Base-by-base conservation (phyloP, 2,797 vertebrate genomes). In the Sitta carolinensis region DNA sequence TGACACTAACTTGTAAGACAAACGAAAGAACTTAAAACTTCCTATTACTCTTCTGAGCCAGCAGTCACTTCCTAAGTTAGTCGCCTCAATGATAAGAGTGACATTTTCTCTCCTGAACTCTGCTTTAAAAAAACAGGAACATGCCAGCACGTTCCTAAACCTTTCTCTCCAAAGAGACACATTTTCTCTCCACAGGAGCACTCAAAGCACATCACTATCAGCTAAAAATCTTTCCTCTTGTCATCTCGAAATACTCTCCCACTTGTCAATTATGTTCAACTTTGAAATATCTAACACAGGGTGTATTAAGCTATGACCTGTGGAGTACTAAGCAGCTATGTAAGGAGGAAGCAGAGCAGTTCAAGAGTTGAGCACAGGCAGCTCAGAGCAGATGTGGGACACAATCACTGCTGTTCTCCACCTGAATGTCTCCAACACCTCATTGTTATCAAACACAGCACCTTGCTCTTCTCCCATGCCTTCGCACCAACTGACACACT, bases 81-180 rank as follows among this genome's bases (percentile, higher is more conserved):
- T 17, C 1, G 6, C 9, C 48, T 66, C 62, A 38, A 8, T 29
- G n/a, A 4, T 4, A 51, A 47, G 11, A 64, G 23, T 10, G 51
- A 72, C 22, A 57, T 19, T 48, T 7, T 26, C 16, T 40, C 47
- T 45, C 23, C 32, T 70, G 57, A 30, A 69, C 74, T 64, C 29
- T 45, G 15, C 32, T 59, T 73, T 55, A 55, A 73, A 9, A 8
- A 36, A 38, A 57, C 5, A 34, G 9, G 18, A 77, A 55, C 26
- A 9, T 4, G 16, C 9, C 0, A 0, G 67, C n/a, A 29, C 23
- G 11, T 4, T 20, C 19, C 58, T 20, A 47, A 83, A 38, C 62
- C 51, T 36, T 36, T 36, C 36, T 36, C 45, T 42, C 72, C 2
- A 1, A n/a, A n/a, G n/a, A n/a, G n/a, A n/a, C n/a, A n/a, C n/a